These are phyloP conservation scores for Eubasilissa splendida DNA, from an alignment of 2,888 invertebrate genomes.

Conservation along the genomic window DNA sequence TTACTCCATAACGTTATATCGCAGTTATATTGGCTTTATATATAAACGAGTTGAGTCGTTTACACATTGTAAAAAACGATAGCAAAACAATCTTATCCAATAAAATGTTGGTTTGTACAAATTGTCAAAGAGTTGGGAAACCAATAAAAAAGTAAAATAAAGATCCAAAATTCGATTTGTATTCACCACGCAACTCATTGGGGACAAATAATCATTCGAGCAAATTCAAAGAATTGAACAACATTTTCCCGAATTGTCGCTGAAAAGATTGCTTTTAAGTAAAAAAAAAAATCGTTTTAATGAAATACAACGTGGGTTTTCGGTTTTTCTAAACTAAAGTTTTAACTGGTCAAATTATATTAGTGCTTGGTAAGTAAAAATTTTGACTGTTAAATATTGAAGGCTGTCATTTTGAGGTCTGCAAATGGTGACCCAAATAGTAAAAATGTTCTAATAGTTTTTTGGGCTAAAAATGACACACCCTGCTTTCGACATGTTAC, in stretches of 20 bases:
- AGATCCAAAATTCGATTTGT: slow-evolving; percentile 22
- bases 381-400: too few species aligned
- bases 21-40: too few species aligned
- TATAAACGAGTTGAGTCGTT: not conserved
- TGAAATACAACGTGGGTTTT: too few species aligned
- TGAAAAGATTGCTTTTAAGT: slow-evolving; percentile 28
- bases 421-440: too few species aligned
- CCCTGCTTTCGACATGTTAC: too few species aligned
- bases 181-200: slow-evolving; percentile 23
- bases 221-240: slow-evolving; percentile 11
- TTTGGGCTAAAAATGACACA: too few species aligned
- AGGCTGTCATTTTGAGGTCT: too few species aligned
- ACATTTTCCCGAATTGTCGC: not conserved
- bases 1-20: too few species aligned
- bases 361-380: too few species aligned
- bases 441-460: too few species aligned
- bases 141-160: slow-evolving; percentile 17
- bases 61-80: not conserved
- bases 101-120: slow-evolving; percentile 22
- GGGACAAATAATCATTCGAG: slow-evolving; percentile 22
- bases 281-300: not conserved
- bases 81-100: not conserved
- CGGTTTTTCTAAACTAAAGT: too few species aligned
- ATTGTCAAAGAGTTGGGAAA: slow-evolving; percentile 19
- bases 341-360: too few species aligned